Percentiles rank a stretch among this genome's conserved stretches.
phyloP scores from a whole-genome alignment of 2,888 invertebrate species.

The Ormyrus nitidulus region DNA sequence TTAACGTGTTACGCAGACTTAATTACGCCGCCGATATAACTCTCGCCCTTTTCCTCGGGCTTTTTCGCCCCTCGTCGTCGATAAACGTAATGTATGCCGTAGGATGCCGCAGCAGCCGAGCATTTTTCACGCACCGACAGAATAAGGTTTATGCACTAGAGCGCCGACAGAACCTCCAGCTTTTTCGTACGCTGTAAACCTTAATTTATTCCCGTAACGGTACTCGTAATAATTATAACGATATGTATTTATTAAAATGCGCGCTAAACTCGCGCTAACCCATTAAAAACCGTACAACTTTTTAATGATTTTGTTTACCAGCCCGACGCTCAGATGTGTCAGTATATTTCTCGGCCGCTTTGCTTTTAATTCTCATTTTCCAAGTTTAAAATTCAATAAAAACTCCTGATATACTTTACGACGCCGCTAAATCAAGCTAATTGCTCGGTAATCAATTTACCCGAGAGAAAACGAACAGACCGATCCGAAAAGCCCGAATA shows the following conservation, averaged over 20 bases:
- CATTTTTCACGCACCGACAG: slow-evolving; percentile 2
- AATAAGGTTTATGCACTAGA: slow-evolving; percentile 34
- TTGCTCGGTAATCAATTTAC: too few relatives aligned
- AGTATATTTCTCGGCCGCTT: too few relatives aligned
- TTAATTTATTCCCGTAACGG: slow-evolving; percentile 25
- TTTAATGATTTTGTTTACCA: too few relatives aligned
- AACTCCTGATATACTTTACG: too few relatives aligned
- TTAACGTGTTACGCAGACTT: slow-evolving; percentile 60
- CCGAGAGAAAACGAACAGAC: too few relatives aligned
- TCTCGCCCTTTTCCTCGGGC: slow-evolving; percentile 23
- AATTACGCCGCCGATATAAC: slow-evolving; percentile 33
- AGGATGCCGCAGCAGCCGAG: background rate
- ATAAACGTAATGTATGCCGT: slow-evolving; percentile 4
- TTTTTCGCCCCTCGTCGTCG: slow-evolving; percentile 9
- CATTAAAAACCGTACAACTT: background rate
- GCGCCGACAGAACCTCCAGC: background rate
- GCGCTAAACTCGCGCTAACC: slow-evolving; percentile 5
- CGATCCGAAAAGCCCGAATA: too few relatives aligned
- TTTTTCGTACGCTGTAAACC: slow-evolving; percentile 17
- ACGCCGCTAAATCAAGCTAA: too few relatives aligned
- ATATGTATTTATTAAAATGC: slow-evolving; percentile 40
- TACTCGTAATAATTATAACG: slow-evolving; percentile 24
- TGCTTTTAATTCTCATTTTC: too few relatives aligned
- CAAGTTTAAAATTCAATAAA: too few relatives aligned
- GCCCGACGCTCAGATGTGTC: too few relatives aligned